Conservation (phyloP, 1,140 invertebrate genomes). For the Drosophila trapezifrons region DNA sequence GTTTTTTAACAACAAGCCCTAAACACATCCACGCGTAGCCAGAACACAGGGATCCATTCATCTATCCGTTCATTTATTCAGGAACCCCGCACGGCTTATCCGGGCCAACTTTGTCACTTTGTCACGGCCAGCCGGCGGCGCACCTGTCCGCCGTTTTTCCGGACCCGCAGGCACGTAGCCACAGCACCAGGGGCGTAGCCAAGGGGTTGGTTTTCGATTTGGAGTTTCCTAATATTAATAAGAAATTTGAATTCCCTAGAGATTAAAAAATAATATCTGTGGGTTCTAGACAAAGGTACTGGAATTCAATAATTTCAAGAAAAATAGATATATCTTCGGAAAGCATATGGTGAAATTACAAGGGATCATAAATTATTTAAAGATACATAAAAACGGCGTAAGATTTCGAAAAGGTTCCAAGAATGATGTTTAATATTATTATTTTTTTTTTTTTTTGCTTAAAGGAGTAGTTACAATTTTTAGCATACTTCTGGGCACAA, state of each 20-base stretch:
- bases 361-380: background rate
- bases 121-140: constrained; percentile 63
- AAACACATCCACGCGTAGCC: constrained; percentile 55
- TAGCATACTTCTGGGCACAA: background rate
- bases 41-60: constrained; percentile 43
- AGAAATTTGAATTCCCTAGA: background rate
- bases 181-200: background rate
- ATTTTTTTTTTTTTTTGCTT: too few species aligned
- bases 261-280: too few species aligned
- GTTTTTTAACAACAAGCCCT: constrained; percentile 74
- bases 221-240: background rate
- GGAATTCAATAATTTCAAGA: too few species aligned
- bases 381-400: background rate
- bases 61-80: constrained; percentile 49
- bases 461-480: too few species aligned
- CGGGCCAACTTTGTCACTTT: constrained; percentile 76
- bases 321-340: too few species aligned
- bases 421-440: too few species aligned
- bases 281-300: background rate
- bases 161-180: constrained; percentile 60
- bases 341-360: background rate
- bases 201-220: background rate
- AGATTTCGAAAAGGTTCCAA: too few species aligned
- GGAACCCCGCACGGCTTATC: constrained; percentile 51
- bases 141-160: constrained; percentile 44